phyloP scores from a whole-genome alignment of 1,140 invertebrate genomes.

The Chironomus tepperi region DNA sequence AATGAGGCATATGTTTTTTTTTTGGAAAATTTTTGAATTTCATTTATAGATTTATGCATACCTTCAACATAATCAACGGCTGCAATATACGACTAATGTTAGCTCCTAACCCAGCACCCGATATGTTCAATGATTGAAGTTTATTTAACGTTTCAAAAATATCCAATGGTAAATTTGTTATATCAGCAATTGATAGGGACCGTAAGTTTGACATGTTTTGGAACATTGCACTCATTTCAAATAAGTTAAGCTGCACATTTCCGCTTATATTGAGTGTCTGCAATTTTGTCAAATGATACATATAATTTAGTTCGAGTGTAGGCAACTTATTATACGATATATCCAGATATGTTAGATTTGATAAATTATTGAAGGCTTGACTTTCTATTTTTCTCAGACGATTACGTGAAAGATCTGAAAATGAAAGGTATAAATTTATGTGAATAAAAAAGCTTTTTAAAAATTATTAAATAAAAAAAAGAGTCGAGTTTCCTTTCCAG shows the following conservation, averaged over 20 bases:
- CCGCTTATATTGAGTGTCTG: slow-evolving; percentile 50
- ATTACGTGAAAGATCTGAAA: slow-evolving; percentile 47
- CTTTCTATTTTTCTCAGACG: slow-evolving; percentile 53
- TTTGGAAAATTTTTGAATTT: too few relatives aligned
- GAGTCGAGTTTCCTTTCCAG: not conserved
- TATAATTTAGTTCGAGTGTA: slow-evolving; percentile 47
- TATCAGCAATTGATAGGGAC: slow-evolving; percentile 42
- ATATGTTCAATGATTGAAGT: slow-evolving; percentile 41
- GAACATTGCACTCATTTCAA: slow-evolving; percentile 38
- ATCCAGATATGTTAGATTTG: slow-evolving; percentile 49
- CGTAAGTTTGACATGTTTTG: slow-evolving; percentile 39
- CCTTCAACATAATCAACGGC: not conserved
- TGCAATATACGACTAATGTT: not conserved
- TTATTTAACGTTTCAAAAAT: slow-evolving; percentile 40
- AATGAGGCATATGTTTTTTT: too few relatives aligned
- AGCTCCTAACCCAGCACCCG: slow-evolving; percentile 33
- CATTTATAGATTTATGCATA: not conserved
- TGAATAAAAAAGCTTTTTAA: not conserved
- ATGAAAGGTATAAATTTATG: not conserved
- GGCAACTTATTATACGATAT: slow-evolving; percentile 58
- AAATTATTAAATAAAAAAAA: not conserved
- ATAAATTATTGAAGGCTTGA: slow-evolving; percentile 53
- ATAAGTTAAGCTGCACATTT: slow-evolving; percentile 37
- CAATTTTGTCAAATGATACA: slow-evolving; percentile 33
- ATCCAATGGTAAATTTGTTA: slow-evolving; percentile 38